Percentiles rank a stretch among this genome's conserved stretches.
These are phyloP conservation scores for Melitaea cinxia DNA, from an alignment of 1,140 invertebrate species.

Conservation along the genomic window DNA sequence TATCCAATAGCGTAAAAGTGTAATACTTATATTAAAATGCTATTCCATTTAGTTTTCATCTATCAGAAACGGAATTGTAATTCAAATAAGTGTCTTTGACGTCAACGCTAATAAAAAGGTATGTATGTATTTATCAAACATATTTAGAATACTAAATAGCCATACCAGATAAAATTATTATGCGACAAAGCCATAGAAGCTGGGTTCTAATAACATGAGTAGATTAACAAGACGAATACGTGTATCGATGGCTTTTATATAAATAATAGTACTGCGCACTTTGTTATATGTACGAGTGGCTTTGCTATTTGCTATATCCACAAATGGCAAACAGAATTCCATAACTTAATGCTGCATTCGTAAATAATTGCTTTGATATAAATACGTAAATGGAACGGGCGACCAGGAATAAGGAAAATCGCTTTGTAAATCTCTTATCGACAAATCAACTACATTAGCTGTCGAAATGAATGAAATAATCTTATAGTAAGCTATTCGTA, in stretches of 20 bases:
- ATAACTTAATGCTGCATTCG: constrained; percentile 24
- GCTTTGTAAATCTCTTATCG: background rate
- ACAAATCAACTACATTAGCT: constrained; percentile 4
- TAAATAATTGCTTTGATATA: constrained; percentile 31
- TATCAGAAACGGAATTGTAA: no score
- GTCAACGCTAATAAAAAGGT: background rate
- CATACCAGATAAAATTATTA: no score
- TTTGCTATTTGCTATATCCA: no score
- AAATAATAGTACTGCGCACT: background rate
- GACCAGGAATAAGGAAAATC: constrained; percentile 38
- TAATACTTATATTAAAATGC: no score
- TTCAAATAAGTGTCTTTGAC: background rate
- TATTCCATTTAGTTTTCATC: no score
- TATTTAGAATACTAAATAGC: background rate
- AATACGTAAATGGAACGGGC: constrained; percentile 31
- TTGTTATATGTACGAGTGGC: background rate
- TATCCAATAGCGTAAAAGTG: no score
- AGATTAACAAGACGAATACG: constrained; percentile 1
- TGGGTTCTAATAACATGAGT: background rate
- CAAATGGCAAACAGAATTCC: constrained; percentile 3
- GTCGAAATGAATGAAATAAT: constrained; percentile 2
- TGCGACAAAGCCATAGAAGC: background rate
- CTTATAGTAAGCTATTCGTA: constrained; percentile 2
- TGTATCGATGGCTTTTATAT: background rate
- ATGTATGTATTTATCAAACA: background rate